phyloP scores from a whole-genome alignment of 1,140 invertebrate species.

The Ostrea denselamellosa region DNA sequence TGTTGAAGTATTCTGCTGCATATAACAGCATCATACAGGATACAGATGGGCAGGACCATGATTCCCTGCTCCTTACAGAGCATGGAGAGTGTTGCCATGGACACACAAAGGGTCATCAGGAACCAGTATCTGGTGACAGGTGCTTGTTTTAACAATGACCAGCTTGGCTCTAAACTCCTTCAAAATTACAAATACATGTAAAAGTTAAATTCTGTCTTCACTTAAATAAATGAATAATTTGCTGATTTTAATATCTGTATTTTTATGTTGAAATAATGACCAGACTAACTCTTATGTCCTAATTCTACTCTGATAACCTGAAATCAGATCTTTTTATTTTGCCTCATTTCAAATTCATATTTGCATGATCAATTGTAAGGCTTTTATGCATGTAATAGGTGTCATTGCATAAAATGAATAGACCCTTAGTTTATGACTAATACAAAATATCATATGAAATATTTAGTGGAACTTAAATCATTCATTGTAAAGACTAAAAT shows the following conservation, averaged over 20 bases:
- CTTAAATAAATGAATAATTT: no score
- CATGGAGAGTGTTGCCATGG: conserved; percentile 68
- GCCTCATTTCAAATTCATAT: no score
- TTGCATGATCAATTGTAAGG: no score
- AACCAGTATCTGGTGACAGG: not conserved
- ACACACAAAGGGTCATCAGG: conserved; percentile 50
- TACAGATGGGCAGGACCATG: conserved; percentile 90
- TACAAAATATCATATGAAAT: conserved; percentile 1
- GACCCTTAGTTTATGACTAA: not conserved
- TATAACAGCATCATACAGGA: conserved; percentile 74
- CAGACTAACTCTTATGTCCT: no score
- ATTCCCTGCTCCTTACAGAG: conserved; percentile 89
- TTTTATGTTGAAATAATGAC: no score
- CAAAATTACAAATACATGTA: not conserved
- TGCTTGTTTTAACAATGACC: not conserved
- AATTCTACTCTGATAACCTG: no score
- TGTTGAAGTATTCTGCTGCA: conserved; percentile 41
- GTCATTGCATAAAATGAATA: not conserved
- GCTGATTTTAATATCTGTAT: no score
- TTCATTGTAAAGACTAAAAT: not conserved
- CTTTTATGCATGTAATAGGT: not conserved
- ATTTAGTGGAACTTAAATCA: not conserved
- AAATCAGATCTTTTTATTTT: no score
- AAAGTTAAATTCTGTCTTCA: no score
- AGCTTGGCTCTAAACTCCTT: not conserved